These are phyloP conservation scores for Clostera curtula DNA, from an alignment of 2,888 invertebrate species.

Conservation along the genomic window DNA sequence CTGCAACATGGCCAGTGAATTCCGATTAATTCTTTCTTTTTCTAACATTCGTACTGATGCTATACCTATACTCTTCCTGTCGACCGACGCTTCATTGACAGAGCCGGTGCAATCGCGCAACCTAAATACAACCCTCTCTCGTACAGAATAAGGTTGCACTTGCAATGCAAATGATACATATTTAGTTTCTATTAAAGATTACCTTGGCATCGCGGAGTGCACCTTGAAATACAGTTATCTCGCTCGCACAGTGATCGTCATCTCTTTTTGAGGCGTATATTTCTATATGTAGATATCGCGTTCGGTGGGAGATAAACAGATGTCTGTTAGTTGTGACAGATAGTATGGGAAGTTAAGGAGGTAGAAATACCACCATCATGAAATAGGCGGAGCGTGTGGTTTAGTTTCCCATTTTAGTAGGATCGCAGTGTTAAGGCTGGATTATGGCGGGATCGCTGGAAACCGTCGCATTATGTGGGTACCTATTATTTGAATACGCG, in stretches of 20 bases:
- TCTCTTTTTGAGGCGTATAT: conserved; percentile 61
- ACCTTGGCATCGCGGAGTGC: conserved; percentile 47
- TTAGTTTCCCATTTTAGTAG: conserved; percentile 29
- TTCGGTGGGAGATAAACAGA: conserved; percentile 63
- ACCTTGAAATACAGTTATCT: conserved; percentile 60
- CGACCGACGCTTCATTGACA: conserved; percentile 34
- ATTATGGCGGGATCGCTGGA: conserved; percentile 34
- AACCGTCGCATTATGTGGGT: conserved; percentile 20
- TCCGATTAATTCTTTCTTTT: conserved; percentile 38
- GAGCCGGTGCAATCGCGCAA: conserved; percentile 32
- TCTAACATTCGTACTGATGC: conserved; percentile 29
- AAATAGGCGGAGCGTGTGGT: conserved; percentile 61
- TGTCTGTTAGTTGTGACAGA: conserved; percentile 55
- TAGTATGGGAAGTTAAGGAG: conserved; percentile 41
- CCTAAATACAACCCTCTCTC: conserved; percentile 50
- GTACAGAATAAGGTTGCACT: conserved; percentile 58
- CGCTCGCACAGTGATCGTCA: conserved; percentile 47
- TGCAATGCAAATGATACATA: conserved; percentile 47
- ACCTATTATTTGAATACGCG: conserved; percentile 27
- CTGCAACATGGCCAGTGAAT: conserved; percentile 49
- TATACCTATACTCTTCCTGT: conserved; percentile 43
- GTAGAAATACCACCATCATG: conserved; percentile 64
- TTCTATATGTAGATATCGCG: conserved; percentile 69
- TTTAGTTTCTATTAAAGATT: conserved; percentile 44
- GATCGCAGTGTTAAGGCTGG: conserved; percentile 25